Base-by-base conservation (phyloP, 2,888 invertebrate species). In the Andrena haemorrhoa region DNA sequence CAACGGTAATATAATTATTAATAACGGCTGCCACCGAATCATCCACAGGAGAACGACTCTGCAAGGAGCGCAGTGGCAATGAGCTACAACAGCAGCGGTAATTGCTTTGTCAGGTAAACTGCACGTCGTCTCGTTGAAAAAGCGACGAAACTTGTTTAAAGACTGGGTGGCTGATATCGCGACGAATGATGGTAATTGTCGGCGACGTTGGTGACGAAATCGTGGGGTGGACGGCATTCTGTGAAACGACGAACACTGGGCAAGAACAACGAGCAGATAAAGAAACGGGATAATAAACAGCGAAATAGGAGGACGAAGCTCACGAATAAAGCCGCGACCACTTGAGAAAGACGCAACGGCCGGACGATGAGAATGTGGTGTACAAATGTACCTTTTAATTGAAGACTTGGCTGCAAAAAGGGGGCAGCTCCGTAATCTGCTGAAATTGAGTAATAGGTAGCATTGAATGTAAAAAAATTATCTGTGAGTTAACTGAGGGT, bases 131-230 rank as follows among this genome's bases (percentile, higher is more conserved):
- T 70, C 77, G 56, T 78, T 71, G 74, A 71, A 56, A 31, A 74
- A 75, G 31, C 72, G 58, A 35, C 74, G 49, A 47, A 49, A 63
- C 75, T 76, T 83, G 74, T 86, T 85, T 79, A 72, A 74, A 16
- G 74, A 65, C 33, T 33, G 63, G 31, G n/a, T 33, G 49, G 29
- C 69, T 66, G 79, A 84, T 70, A 69, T 71, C 51, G 26, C 26
- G 81, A 78, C 72, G 74, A 86, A 71, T 65, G 77, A 75, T 63
- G 63, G 71, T 68, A 84, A 86, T 86, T 75, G 76, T 72, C 61
- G 64, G 23, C 61, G 53, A 63, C 66, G 63, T 79, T 49, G 74
- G 65, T 68, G 51, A 49, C 26, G 47, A 81, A 84, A 77, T 73
- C 65, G 49, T 58, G 10, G 20, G 51, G n/a, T 58, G 41, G 35